Percentiles rank a stretch among this genome's conserved stretches.
Evolutionary conservation across 1,140 invertebrate genomes (phyloP).

Genomic region (Achroia grisella): DNA sequence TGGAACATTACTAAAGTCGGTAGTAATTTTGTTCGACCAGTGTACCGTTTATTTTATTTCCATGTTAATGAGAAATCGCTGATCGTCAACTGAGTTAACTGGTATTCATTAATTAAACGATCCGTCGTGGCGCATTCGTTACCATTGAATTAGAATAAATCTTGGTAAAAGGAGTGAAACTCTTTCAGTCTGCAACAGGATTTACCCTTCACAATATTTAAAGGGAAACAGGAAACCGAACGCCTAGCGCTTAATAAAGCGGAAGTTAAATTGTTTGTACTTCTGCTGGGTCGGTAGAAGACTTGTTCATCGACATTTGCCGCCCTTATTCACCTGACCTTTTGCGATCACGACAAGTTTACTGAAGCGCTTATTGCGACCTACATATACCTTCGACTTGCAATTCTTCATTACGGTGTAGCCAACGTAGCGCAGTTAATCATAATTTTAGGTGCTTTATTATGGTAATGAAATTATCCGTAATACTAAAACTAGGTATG

Average conservation of each 20-base stretch:
- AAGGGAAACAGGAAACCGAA: conserved; percentile 24
- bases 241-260: conserved; percentile 43
- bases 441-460: conserved; percentile 4
- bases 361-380: conserved; percentile 58
- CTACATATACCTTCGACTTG: conserved; percentile 49
- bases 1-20: no score
- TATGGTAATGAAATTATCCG: no score
- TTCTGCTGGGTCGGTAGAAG: conserved; percentile 21
- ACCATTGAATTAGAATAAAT: conserved; percentile 33
- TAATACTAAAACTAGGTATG: no score
- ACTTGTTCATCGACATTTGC: conserved; percentile 54
- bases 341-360: conserved; percentile 56
- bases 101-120: conserved; percentile 31
- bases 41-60: conserved; percentile 16
- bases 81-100: conserved; percentile 27
- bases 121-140: conserved; percentile 29
- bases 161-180: conserved; percentile 11
- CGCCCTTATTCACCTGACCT: conserved; percentile 66
- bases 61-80: conserved; percentile 29
- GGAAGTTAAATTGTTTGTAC: conserved; percentile 39
- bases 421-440: conserved; percentile 1
- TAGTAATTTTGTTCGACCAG: not conserved
- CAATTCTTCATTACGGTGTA: conserved; percentile 2
- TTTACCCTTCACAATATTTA: not conserved
- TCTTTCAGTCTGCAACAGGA: conserved; percentile 1